Conservation (phyloP, 1,140 invertebrate genomes). For the Sitodiplosis mosellana region DNA sequence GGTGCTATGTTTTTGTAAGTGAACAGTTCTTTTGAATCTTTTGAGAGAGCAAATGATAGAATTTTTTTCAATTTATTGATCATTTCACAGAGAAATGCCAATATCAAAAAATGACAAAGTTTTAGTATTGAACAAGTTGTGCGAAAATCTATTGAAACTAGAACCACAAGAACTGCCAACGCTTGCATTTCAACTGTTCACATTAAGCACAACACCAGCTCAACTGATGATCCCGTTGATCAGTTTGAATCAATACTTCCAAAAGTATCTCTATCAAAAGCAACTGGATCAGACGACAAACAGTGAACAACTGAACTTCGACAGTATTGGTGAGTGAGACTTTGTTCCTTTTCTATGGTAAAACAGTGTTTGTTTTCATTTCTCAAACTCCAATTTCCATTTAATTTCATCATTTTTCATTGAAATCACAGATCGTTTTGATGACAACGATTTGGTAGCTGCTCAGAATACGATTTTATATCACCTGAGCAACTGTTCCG, state of each 20-base stretch:
- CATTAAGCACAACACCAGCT: conserved; percentile 21
- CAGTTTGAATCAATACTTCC: conserved; percentile 27
- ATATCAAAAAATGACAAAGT: conserved; percentile 22
- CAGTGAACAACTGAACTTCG: conserved; percentile 11
- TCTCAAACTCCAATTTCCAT: neutral
- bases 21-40: neutral
- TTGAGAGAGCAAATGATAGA: neutral
- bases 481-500: conserved; percentile 21
- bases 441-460: conserved; percentile 21
- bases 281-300: conserved; percentile 18
- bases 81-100: conserved; percentile 11
- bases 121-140: conserved; percentile 25
- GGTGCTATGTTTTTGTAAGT: conserved; percentile 27
- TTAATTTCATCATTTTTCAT: conserved; percentile 5
- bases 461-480: conserved; percentile 21
- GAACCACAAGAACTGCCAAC: conserved; percentile 27
- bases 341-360: neutral
- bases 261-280: conserved; percentile 24
- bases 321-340: conserved; percentile 22
- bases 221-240: conserved; percentile 20
- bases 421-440: conserved; percentile 20
- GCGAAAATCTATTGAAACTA: conserved; percentile 22
- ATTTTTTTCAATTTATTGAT: neutral
- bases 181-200: conserved; percentile 26
- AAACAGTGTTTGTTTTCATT: neutral